Evolutionary conservation across 2,113 vertebrate species (phyloP).

Genomic region (Podiceps cristatus): DNA sequence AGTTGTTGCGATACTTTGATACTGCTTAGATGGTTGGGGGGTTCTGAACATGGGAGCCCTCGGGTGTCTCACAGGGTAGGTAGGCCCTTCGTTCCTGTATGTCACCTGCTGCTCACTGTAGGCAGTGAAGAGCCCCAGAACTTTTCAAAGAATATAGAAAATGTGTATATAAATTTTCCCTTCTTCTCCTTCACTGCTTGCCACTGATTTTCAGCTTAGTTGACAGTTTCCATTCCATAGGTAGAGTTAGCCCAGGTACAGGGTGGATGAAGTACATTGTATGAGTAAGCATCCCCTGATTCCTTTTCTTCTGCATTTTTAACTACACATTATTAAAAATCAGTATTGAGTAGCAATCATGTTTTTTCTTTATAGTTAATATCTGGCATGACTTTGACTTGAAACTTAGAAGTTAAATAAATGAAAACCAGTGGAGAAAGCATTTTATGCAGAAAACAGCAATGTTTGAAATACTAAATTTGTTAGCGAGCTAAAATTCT

Average conservation of each 20-base stretch:
- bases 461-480: neutral
- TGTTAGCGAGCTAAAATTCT: slow-evolving; percentile 11
- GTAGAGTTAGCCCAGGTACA: neutral
- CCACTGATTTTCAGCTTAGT: neutral
- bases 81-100: neutral
- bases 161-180: neutral
- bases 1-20: neutral
- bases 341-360: neutral
- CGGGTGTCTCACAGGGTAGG: neutral
- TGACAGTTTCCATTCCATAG: neutral
- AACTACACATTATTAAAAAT: neutral
- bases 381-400: neutral
- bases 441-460: neutral
- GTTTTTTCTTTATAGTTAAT: neutral
- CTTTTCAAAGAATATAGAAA: neutral
- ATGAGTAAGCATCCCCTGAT: neutral
- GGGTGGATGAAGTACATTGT: neutral
- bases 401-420: neutral
- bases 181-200: neutral
- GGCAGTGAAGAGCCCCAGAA: neutral
- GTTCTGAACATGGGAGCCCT: neutral
- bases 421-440: neutral
- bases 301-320: neutral
- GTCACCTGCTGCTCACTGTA: neutral
- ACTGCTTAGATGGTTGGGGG: neutral